These are phyloP conservation scores for Pheosia gnoma DNA, from an alignment of 2,888 invertebrate species.

Conservation along the genomic window DNA sequence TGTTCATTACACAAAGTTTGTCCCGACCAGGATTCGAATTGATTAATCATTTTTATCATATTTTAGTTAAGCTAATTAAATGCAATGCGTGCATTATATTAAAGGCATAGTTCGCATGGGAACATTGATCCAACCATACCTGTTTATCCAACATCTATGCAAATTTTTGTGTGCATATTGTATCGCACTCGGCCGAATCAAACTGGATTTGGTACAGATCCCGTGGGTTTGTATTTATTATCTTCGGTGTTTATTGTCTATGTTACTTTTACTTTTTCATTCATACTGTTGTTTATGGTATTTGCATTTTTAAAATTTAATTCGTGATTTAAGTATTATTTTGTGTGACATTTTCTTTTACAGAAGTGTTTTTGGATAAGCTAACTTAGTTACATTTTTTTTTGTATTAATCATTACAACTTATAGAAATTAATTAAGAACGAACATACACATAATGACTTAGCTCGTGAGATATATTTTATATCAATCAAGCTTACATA, in stretches of 20 bases:
- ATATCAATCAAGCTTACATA: not conserved
- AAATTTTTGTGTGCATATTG: constrained; percentile 60
- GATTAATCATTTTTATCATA: not conserved
- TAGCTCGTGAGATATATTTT: not conserved
- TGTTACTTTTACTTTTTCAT: not conserved
- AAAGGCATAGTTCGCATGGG: constrained; percentile 38
- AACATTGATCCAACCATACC: constrained; percentile 56
- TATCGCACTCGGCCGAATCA: constrained; percentile 41
- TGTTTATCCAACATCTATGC: constrained; percentile 73
- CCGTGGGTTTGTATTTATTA: not conserved
- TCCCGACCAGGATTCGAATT: no score
- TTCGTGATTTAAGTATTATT: no score
- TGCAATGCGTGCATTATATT: constrained; percentile 25
- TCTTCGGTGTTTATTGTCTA: not conserved
- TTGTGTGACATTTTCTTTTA: no score
- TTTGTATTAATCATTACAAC: no score
- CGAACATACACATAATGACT: no score
- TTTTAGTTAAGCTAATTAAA: constrained; percentile 5
- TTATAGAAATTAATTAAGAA: no score
- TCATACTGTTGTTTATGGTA: not conserved
- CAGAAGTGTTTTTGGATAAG: no score
- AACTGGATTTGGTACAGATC: constrained; percentile 43
- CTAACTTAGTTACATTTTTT: no score
- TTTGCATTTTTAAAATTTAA: not conserved
- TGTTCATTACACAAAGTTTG: no score